Conservation (phyloP, 2,888 invertebrate species). For the Amphipyra berbera region DNA sequence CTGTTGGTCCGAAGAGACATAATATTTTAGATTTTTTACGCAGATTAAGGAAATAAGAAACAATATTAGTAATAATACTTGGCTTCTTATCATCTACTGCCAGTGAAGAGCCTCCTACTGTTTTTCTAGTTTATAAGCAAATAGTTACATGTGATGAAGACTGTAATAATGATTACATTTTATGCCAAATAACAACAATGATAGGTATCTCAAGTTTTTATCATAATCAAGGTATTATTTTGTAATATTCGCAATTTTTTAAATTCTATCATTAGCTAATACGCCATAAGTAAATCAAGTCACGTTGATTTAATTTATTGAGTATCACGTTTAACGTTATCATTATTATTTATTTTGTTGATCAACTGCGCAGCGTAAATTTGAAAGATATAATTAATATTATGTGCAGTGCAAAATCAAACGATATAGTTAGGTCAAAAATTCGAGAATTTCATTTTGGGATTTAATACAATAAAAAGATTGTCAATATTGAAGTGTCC, state of each 20-base stretch:
- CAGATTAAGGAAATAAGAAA: too few species aligned
- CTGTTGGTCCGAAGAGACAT: too few species aligned
- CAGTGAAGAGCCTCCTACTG: too few species aligned
- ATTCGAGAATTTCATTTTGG: neutral
- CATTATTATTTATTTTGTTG: conserved; percentile 20
- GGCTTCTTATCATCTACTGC: too few species aligned
- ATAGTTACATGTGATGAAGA: too few species aligned
- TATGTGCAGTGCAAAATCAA: too few species aligned
- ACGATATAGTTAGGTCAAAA: neutral
- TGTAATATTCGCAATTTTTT: neutral
- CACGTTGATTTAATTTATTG: conserved; percentile 26
- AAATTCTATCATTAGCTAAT: neutral
- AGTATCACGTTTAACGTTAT: conserved; percentile 29
- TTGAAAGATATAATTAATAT: neutral
- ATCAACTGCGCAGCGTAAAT: conserved; percentile 13
- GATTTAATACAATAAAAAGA: neutral
- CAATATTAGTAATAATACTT: too few species aligned
- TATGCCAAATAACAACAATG: too few species aligned
- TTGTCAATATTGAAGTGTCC: neutral
- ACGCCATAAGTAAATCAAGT: conserved; percentile 10
- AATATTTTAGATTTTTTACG: too few species aligned
- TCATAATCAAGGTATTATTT: neutral
- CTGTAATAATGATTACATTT: too few species aligned
- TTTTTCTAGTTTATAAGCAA: too few species aligned
- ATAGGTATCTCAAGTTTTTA: too few species aligned